Conservation (phyloP, 2,113 vertebrate genomes). For the Butorides virescens region DNA sequence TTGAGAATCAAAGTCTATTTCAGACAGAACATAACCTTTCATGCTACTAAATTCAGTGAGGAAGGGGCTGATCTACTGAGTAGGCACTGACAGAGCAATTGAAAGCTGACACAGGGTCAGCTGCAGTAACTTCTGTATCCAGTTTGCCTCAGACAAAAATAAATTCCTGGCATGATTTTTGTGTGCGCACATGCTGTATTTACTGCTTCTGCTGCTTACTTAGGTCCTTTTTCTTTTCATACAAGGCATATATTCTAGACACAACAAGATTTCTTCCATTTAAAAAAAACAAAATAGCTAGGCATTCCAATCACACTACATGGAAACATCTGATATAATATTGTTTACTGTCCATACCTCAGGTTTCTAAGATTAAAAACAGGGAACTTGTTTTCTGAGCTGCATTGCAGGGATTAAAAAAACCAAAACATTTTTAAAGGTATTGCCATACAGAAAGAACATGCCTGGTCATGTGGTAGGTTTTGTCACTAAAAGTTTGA, state of each 20-base stretch:
- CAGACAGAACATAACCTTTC: not conserved
- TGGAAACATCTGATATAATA: not conserved
- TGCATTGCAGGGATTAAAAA: not conserved
- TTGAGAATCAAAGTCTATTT: not conserved
- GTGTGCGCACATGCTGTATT: not conserved
- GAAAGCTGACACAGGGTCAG: not conserved
- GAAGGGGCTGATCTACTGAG: not conserved
- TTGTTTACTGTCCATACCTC: not conserved
- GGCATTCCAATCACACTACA: not conserved
- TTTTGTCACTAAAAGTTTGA: not conserved
- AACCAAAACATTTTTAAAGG: not conserved
- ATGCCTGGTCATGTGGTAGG: rapidly evolving
- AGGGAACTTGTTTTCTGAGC: not conserved
- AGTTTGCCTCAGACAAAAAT: not conserved
- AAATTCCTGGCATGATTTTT: not conserved
- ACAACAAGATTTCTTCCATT: not conserved
- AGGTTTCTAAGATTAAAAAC: not conserved
- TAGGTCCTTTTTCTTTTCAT: not conserved
- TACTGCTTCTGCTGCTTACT: not conserved
- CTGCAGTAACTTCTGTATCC: not conserved
- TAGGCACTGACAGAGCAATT: not conserved
- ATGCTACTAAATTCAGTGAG: not conserved
- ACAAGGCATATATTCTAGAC: not conserved
- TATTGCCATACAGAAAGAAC: not conserved
- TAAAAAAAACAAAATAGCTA: not conserved